These are phyloP conservation scores for Holacanthella duospinosa DNA, from an alignment of 2,888 invertebrate genomes.

Conservation along the genomic window DNA sequence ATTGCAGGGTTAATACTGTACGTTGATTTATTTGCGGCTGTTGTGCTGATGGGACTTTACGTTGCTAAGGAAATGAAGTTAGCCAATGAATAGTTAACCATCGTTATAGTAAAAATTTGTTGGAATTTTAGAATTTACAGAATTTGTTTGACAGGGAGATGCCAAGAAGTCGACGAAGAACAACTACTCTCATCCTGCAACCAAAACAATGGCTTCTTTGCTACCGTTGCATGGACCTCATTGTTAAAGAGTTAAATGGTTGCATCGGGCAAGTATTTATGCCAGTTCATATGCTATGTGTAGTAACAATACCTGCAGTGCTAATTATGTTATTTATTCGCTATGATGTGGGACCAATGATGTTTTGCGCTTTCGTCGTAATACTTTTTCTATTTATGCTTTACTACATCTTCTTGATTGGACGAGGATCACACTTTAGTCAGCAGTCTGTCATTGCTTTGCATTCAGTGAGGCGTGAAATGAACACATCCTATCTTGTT, in stretches of 20 bases:
- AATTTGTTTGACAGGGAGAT: not conserved
- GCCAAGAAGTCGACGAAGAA: not conserved
- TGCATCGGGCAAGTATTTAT: not conserved
- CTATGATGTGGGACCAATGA: not conserved
- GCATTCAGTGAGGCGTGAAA: not conserved
- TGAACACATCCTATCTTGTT: not conserved
- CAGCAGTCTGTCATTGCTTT: not conserved
- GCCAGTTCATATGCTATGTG: not conserved
- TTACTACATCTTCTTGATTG: not conserved
- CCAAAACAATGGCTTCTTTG: not conserved
- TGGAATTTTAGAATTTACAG: not conserved
- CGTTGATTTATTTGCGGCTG: not conserved
- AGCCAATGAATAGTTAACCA: too few species aligned
- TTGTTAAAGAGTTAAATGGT: not conserved
- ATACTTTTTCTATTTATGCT: not conserved
- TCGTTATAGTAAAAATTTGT: not conserved
- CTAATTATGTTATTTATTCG: not conserved
- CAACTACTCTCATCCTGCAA: not conserved
- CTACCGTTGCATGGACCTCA: not conserved
- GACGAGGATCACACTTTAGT: not conserved
- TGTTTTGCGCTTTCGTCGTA: not conserved
- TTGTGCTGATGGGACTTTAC: not conserved
- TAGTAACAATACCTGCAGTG: not conserved
- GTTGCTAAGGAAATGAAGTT: not conserved
- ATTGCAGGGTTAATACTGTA: not conserved